Base-by-base conservation (phyloP, 2,888 invertebrate species). In the Eupithecia exiguata region DNA sequence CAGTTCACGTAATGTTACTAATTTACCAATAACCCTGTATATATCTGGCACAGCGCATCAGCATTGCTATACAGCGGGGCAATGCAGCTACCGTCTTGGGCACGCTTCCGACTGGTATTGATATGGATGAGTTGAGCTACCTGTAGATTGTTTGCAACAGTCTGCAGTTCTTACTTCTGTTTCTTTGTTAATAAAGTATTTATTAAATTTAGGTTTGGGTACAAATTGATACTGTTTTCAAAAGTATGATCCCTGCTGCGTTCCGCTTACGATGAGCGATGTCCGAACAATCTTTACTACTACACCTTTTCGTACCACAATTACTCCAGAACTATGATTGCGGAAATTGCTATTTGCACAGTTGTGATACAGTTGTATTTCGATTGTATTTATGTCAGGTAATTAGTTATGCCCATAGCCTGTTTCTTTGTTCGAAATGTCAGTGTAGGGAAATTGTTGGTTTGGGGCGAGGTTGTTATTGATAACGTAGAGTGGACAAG, bases 341-440 rank as follows among this genome's bases (percentile, higher is more conserved):
- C 35, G 49, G 43, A 65, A 66, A 65, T 38, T 49, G 21, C 6
- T 63, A 21, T 38, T 61, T 70, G 53, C 53, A 36, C 7, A n/a
- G 49, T 62, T 68, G 35, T 25, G 16, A n/a, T 70, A 70, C 49
- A 49, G 49, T 53, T 53, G 49, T 53, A 53, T 14, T 58, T 58
- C 25, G 62, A 38, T 70, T 70, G 35, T 49, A 21, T 74, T 70
- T 70, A 68, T 5, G 46, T 62, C 61, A 68, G 67, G 40, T 63
- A 66, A 62, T 71, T 58, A 63, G 63, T 46, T 18, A 35, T 43
- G 12, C 16, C n/a, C n/a, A n/a, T n/a, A 38, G n/a, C 35, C n/a
- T 36, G 63, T 14, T 61, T 63, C 40, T 40, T 74, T 70, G 70
- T 70, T 62, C 4, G 10, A 68, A 70, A 74, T 58, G 70, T 68